Evolutionary conservation across 2,797 vertebrate genomes (phyloP).

Genomic region (Syngnathus acus): DNA sequence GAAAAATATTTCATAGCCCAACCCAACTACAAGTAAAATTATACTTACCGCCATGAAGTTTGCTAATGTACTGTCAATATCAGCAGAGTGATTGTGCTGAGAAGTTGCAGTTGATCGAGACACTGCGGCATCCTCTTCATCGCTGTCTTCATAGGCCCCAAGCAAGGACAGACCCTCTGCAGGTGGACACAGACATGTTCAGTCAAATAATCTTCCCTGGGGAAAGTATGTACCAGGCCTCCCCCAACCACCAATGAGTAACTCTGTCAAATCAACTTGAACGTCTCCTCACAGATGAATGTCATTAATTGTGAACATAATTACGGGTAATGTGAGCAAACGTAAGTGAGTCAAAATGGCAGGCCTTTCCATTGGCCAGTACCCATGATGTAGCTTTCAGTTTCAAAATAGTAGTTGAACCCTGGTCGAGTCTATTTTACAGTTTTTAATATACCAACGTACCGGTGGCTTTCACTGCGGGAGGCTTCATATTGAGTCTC

Average conservation of each 20-base stretch:
- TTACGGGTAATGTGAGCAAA: neutral
- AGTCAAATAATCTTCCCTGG: neutral
- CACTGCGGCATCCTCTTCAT: slow-evolving; percentile 81
- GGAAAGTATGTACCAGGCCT: too few relatives aligned
- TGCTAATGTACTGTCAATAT: slow-evolving; percentile 94
- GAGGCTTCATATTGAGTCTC: slow-evolving; percentile 62
- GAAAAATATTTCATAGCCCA: neutral
- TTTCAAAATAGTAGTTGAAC: neutral
- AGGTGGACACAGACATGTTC: slow-evolving; percentile 2
- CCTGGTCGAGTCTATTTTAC: too few relatives aligned
- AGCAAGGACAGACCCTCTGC: slow-evolving; percentile 90
- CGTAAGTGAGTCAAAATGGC: neutral
- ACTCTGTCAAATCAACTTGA: too few relatives aligned
- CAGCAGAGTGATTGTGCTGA: slow-evolving; percentile 72
- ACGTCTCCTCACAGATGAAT: too few relatives aligned
- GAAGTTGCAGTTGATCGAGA: slow-evolving; percentile 51
- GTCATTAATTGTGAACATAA: neutral
- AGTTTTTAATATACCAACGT: slow-evolving; percentile 40
- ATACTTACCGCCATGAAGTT: slow-evolving; percentile 92
- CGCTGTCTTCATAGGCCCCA: slow-evolving; percentile 93
- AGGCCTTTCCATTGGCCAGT: neutral
- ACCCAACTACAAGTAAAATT: neutral
- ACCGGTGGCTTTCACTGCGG: slow-evolving; percentile 85
- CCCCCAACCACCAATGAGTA: too few relatives aligned
- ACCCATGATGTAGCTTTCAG: too few relatives aligned